These are phyloP conservation scores for Scaptomyza polygonia DNA, from an alignment of 2,888 invertebrate genomes.

Conservation along the genomic window DNA sequence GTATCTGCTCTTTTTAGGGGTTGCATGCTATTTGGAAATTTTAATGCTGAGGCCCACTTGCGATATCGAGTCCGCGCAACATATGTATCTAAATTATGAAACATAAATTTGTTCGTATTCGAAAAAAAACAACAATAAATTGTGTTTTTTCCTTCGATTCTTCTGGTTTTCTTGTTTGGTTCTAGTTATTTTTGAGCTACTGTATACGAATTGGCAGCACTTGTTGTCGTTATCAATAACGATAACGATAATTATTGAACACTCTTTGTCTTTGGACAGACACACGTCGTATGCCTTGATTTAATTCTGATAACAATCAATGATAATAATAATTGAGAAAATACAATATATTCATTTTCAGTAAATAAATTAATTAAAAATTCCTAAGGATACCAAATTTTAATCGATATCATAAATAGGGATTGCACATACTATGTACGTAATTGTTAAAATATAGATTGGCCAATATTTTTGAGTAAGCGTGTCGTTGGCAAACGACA, in stretches of 20 bases:
- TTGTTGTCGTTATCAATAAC: constrained; percentile 1
- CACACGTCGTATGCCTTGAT: background rate
- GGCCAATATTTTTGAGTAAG: background rate
- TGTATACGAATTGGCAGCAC: background rate
- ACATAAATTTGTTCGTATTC: background rate
- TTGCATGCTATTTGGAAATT: constrained; percentile 78
- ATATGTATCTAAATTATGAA: background rate
- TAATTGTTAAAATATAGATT: background rate
- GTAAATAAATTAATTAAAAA: background rate
- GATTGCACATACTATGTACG: background rate
- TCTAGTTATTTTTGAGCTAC: background rate
- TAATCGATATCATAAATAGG: background rate
- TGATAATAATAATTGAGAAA: background rate
- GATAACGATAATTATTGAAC: constrained; percentile 2
- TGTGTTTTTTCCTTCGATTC: background rate
- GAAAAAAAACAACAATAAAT: background rate
- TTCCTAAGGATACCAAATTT: background rate
- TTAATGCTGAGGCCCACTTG: constrained; percentile 5
- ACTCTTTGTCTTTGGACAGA: background rate
- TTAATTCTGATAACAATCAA: background rate
- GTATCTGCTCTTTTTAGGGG: constrained; percentile 92
- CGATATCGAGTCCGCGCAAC: constrained; percentile 45
- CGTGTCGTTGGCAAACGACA: constrained; percentile 18
- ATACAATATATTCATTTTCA: background rate
- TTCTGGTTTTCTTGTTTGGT: too few relatives aligned